phyloP scores from a whole-genome alignment of 2,888 invertebrate genomes.

The Apamea epomidion region DNA sequence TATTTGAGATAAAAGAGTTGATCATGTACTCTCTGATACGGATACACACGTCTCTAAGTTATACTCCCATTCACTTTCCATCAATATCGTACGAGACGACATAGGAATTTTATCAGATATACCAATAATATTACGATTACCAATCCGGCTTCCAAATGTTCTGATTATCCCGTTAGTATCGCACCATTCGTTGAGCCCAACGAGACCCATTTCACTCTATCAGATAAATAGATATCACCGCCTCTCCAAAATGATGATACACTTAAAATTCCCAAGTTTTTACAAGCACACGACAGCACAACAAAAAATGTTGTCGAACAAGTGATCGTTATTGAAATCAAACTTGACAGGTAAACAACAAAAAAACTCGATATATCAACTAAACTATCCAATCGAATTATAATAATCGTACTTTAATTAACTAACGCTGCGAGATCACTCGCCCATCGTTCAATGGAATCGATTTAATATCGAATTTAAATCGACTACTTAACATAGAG shows the following conservation, averaged over 20 bases:
- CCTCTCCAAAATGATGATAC: slow-evolving; percentile 43
- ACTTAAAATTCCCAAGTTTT: slow-evolving; percentile 51
- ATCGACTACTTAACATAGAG: slow-evolving; percentile 72
- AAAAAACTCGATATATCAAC: slow-evolving; percentile 65
- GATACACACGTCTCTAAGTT: slow-evolving; percentile 19
- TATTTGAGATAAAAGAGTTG: slow-evolving; percentile 16
- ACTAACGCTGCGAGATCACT: slow-evolving; percentile 64
- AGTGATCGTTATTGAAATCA: slow-evolving; percentile 69
- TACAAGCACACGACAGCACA: slow-evolving; percentile 33
- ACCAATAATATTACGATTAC: slow-evolving; percentile 57
- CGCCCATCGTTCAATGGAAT: slow-evolving; percentile 65
- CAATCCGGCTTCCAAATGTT: slow-evolving; percentile 54
- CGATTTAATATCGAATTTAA: slow-evolving; percentile 73
- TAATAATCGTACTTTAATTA: slow-evolving; percentile 73
- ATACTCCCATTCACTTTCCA: slow-evolving; percentile 43
- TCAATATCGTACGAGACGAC: slow-evolving; percentile 26
- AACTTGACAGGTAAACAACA: slow-evolving; percentile 69
- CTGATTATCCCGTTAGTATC: slow-evolving; percentile 49
- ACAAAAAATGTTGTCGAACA: slow-evolving; percentile 59
- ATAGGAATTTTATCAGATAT: slow-evolving; percentile 52
- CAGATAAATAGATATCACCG: slow-evolving; percentile 41
- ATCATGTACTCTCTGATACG: slow-evolving; percentile 18
- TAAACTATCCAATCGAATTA: slow-evolving; percentile 66
- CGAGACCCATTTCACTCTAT: slow-evolving; percentile 34
- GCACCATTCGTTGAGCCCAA: slow-evolving; percentile 29